These are phyloP conservation scores for Sapayoa aenigma DNA, from an alignment of 2,113 vertebrate species.

Conservation along the genomic window DNA sequence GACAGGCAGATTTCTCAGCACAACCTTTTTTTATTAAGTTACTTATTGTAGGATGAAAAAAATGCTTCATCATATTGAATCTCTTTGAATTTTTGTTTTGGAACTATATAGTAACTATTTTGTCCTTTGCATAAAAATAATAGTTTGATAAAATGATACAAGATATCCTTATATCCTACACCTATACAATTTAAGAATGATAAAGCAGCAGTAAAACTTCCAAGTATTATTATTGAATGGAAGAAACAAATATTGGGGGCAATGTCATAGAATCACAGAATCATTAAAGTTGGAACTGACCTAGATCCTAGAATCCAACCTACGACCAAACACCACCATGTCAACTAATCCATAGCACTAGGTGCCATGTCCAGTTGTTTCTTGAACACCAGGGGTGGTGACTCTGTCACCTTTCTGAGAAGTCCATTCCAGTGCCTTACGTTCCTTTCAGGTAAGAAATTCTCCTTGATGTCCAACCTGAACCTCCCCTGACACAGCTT, in stretches of 20 bases:
- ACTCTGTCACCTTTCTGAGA: not conserved
- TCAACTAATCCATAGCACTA: not conserved
- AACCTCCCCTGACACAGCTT: not conserved
- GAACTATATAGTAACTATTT: not conserved
- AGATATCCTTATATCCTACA: not conserved
- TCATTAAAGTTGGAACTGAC: not conserved
- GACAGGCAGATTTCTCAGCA: not conserved
- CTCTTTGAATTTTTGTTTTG: not conserved
- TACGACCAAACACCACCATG: not conserved
- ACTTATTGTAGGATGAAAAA: not conserved
- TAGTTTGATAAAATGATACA: not conserved
- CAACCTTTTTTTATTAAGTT: not conserved
- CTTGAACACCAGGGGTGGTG: not conserved
- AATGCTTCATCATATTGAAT: not conserved
- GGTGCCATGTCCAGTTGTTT: not conserved
- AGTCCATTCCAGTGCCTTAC: not conserved
- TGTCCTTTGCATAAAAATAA: not conserved
- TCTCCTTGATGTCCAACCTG: not conserved
- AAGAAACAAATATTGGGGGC: not conserved
- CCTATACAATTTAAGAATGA: not conserved
- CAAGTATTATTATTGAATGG: not conserved
- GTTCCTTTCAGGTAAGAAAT: not conserved
- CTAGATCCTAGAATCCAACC: not conserved
- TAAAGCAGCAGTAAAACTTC: not conserved
- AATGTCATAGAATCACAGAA: not conserved